Conservation (phyloP, 1,140 invertebrate genomes). For the Bombus vancouverensis region DNA sequence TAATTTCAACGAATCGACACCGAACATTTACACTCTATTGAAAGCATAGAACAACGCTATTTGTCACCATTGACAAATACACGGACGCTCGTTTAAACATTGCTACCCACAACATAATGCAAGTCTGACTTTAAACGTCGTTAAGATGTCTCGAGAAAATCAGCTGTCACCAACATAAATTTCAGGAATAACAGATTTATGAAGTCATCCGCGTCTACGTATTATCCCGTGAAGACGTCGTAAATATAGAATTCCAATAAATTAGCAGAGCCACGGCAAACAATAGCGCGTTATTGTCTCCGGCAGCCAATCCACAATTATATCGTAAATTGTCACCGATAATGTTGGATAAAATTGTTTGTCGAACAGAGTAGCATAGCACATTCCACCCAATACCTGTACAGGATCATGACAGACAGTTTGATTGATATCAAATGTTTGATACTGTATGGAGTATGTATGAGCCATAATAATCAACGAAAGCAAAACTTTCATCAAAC, state of each 20-base stretch:
- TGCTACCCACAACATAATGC: neutral
- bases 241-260: conserved; percentile 37
- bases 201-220: conserved; percentile 8
- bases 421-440: too few species aligned
- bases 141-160: neutral
- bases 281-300: conserved; percentile 21
- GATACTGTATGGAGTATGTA: too few species aligned
- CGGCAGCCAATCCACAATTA: neutral
- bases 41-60: neutral
- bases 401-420: too few species aligned
- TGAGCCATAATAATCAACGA: too few species aligned
- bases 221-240: neutral
- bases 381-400: neutral
- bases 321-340: conserved; percentile 9
- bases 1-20: neutral
- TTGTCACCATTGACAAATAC: neutral
- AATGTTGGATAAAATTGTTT: neutral
- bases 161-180: conserved; percentile 40
- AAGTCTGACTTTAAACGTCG: neutral
- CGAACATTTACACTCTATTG: neutral
- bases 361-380: neutral
- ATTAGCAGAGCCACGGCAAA: neutral
- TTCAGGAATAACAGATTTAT: conserved; percentile 15
- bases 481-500: too few species aligned
- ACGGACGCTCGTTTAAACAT: neutral